phyloP scores from a whole-genome alignment of 2,888 invertebrate species.

The Nymphalis polychloros region DNA sequence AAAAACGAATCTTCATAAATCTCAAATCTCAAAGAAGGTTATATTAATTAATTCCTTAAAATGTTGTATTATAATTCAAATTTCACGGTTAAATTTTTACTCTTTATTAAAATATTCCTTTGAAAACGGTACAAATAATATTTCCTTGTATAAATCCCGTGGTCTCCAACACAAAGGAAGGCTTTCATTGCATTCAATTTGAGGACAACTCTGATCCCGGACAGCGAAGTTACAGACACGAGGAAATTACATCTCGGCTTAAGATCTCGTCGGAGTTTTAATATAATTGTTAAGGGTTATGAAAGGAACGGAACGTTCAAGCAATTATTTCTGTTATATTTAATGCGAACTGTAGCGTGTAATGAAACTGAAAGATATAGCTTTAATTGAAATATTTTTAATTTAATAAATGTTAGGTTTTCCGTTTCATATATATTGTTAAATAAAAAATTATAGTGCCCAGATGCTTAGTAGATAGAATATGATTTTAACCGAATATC shows the following conservation, averaged over 20 bases:
- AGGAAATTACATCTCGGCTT: neutral
- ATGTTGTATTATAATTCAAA: too few species aligned
- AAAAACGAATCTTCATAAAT: too few species aligned
- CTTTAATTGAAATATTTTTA: too few species aligned
- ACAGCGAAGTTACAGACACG: conserved; percentile 3
- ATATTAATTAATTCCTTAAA: too few species aligned
- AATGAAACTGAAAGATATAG: too few species aligned
- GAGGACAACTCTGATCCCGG: conserved; percentile 8
- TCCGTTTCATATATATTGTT: too few species aligned
- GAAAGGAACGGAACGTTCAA: neutral
- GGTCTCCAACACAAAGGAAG: neutral
- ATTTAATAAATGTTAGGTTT: too few species aligned
- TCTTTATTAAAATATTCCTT: neutral
- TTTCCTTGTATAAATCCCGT: neutral
- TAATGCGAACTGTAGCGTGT: neutral
- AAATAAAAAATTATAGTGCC: too few species aligned
- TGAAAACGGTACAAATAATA: neutral
- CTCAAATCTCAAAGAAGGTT: too few species aligned
- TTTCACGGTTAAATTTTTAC: neutral
- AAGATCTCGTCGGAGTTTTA: conserved; percentile 4
- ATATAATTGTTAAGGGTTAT: conserved; percentile 13
- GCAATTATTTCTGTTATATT: neutral
- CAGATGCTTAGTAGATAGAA: too few species aligned
- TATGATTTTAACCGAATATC: too few species aligned
- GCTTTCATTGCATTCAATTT: conserved; percentile 15